phyloP scores from a whole-genome alignment of 2,113 vertebrate genomes.

The Parus major region DNA sequence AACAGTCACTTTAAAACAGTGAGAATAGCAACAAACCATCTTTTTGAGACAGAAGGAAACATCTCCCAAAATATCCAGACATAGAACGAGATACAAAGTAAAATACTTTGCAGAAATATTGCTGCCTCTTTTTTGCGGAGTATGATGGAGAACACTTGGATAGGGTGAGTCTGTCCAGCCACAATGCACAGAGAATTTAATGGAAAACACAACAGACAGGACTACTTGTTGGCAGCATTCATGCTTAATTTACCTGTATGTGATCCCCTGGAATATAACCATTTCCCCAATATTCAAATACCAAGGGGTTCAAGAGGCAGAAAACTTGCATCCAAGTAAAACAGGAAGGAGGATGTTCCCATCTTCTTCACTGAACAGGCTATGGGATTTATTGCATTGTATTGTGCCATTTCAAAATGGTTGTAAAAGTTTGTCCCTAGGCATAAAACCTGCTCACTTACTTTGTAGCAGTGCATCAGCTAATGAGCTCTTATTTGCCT shows the following conservation, averaged over 20 bases:
- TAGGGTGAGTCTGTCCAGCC: background rate
- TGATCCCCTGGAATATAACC: background rate
- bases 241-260: background rate
- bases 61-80: background rate
- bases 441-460: conserved; percentile 22
- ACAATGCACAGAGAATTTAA: background rate
- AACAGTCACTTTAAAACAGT: background rate
- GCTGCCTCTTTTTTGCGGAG: background rate
- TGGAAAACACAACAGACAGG: background rate
- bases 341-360: background rate
- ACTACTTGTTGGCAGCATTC: background rate
- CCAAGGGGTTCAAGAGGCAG: background rate
- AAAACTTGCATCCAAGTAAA: background rate
- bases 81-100: background rate
- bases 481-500: conserved; percentile 58
- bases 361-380: background rate
- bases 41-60: background rate
- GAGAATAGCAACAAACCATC: background rate
- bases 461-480: conserved; percentile 13
- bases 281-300: background rate
- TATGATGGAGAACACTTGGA: background rate
- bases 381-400: background rate
- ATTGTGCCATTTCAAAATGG: conserved; percentile 19
- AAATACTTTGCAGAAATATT: background rate
- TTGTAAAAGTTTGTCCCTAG: conserved; percentile 20